phyloP scores from a whole-genome alignment of 2,113 vertebrate genomes.

The Cnemophilus loriae region DNA sequence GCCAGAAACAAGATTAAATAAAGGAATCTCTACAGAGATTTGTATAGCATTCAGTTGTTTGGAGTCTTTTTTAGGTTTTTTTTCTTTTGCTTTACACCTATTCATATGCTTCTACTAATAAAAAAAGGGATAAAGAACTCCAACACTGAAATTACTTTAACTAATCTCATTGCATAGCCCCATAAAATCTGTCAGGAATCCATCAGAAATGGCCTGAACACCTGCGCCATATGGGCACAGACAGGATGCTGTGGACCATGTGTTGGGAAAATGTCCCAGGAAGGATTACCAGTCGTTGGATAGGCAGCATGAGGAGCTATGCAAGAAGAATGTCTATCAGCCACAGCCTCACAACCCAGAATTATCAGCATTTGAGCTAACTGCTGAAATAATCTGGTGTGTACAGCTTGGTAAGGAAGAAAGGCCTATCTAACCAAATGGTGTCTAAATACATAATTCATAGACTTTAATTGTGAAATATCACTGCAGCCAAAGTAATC shows the following conservation, averaged over 20 bases:
- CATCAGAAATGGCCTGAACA: slow-evolving; percentile 36
- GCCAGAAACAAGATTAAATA: background rate
- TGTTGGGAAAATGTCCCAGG: slow-evolving; percentile 9
- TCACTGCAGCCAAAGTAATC: background rate
- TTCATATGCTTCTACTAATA: background rate
- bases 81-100: background rate
- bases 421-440: background rate
- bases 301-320: background rate
- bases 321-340: background rate
- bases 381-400: background rate
- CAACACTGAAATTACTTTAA: slow-evolving; percentile 26
- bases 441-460: background rate
- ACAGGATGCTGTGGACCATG: slow-evolving; percentile 31
- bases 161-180: slow-evolving; percentile 25
- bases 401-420: background rate
- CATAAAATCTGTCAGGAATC: slow-evolving; percentile 16
- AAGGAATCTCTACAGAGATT: background rate
- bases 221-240: slow-evolving; percentile 24
- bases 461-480: background rate
- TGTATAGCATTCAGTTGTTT: background rate
- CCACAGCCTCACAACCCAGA: background rate
- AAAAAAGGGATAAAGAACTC: background rate
- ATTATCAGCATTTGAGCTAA: background rate
- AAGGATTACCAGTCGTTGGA: background rate
- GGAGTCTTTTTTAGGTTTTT: too few species aligned